These are phyloP conservation scores for Deroplatys truncata DNA, from an alignment of 2,888 invertebrate genomes.

Conservation along the genomic window DNA sequence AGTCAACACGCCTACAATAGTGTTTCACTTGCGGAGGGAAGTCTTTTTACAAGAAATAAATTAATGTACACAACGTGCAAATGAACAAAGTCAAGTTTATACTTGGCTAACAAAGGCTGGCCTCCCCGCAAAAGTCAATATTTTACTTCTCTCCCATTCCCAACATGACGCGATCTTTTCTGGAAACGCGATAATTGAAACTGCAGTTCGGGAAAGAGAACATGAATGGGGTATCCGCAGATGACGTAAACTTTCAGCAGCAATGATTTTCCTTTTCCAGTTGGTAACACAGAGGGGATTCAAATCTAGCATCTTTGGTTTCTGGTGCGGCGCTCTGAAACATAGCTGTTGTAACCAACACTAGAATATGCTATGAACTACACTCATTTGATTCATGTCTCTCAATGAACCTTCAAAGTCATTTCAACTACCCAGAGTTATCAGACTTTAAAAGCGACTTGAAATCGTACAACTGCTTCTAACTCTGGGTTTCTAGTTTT, in stretches of 20 bases:
- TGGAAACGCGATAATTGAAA: not conserved
- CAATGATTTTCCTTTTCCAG: too few species aligned
- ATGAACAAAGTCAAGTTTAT: not conserved
- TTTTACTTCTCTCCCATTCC: not conserved
- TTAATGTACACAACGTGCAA: not conserved
- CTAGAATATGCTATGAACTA: too few species aligned
- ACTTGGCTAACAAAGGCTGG: not conserved
- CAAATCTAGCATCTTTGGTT: too few species aligned
- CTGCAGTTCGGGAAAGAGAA: not conserved
- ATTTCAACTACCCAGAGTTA: too few species aligned
- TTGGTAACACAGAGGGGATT: too few species aligned
- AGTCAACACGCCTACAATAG: not conserved
- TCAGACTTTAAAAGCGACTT: too few species aligned
- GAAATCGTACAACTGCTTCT: too few species aligned
- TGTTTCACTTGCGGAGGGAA: not conserved
- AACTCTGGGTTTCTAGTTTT: too few species aligned
- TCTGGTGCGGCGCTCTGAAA: too few species aligned
- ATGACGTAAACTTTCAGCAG: not conserved
- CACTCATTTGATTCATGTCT: too few species aligned
- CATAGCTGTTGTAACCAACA: too few species aligned
- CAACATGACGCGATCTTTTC: not conserved
- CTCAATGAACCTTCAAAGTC: too few species aligned
- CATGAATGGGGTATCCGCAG: not conserved
- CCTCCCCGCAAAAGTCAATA: not conserved
- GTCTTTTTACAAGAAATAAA: not conserved